phyloP scores from a whole-genome alignment of 2,888 invertebrate species.

The Tridacna gigas region DNA sequence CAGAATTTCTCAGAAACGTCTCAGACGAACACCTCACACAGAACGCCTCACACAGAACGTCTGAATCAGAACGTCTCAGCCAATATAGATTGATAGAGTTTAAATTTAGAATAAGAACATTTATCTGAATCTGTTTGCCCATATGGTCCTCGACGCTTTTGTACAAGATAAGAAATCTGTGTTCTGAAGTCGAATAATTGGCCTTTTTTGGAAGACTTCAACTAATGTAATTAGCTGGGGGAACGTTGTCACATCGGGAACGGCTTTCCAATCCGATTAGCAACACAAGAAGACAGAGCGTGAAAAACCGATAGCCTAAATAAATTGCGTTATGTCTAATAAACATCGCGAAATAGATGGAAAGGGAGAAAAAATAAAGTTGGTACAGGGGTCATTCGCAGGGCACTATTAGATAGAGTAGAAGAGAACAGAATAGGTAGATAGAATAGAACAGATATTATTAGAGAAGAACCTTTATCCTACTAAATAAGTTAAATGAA shows the following conservation, averaged over 20 bases:
- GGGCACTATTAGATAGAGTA: background rate
- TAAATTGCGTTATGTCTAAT: background rate
- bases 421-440: background rate
- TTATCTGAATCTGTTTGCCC: background rate
- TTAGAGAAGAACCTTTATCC: too few relatives aligned
- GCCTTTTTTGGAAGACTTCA: background rate
- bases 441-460: too few relatives aligned
- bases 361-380: too few relatives aligned
- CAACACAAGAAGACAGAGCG: background rate
- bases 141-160: background rate
- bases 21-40: background rate
- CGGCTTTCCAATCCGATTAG: constrained; percentile 6
- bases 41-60: background rate
- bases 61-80: background rate
- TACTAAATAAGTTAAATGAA: background rate
- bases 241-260: background rate
- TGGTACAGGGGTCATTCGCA: background rate
- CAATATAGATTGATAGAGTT: background rate
- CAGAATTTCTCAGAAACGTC: background rate
- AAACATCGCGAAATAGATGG: too few relatives aligned
- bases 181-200: too few relatives aligned
- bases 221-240: background rate
- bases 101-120: background rate
- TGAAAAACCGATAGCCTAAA: constrained; percentile 9
- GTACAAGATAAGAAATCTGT: background rate